phyloP scores from a whole-genome alignment of 2,888 invertebrate genomes.

The Chaitophorus viminalis region DNA sequence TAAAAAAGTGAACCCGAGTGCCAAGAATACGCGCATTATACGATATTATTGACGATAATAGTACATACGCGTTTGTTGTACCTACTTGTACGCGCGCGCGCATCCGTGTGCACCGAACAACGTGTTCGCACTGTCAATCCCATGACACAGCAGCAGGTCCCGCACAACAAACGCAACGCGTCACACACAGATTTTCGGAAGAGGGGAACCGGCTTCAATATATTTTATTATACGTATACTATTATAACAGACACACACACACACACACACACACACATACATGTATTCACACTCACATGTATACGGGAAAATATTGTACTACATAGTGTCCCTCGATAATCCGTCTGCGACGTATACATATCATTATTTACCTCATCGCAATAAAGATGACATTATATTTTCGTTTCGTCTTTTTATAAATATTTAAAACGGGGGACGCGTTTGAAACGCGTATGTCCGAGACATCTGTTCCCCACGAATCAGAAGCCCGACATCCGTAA shows the following conservation, averaged over 20 bases:
- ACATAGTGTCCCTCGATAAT: not conserved
- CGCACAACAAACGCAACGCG: not conserved
- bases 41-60: not conserved
- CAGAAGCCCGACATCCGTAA: not conserved
- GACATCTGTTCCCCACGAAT: not conserved
- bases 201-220: slow-evolving; percentile 21
- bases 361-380: no score
- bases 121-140: slow-evolving; percentile 53
- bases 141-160: slow-evolving; percentile 42
- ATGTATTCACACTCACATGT: not conserved
- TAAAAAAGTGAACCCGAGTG: no score
- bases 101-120: slow-evolving; percentile 53
- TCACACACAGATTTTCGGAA: slow-evolving; percentile 27
- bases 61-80: not conserved
- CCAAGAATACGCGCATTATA: not conserved
- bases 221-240: no score
- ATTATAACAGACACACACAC: not conserved
- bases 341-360: no score
- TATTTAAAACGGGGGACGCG: not conserved
- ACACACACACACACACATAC: not conserved
- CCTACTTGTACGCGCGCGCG: not conserved
- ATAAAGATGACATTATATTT: no score
- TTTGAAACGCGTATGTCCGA: not conserved
- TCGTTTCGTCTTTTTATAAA: not conserved
- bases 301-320: not conserved